Percentiles rank a stretch among this genome's conserved stretches.
Evolutionary conservation across 2,797 vertebrate genomes (phyloP).

Genomic region (Iguana delicatissima): DNA sequence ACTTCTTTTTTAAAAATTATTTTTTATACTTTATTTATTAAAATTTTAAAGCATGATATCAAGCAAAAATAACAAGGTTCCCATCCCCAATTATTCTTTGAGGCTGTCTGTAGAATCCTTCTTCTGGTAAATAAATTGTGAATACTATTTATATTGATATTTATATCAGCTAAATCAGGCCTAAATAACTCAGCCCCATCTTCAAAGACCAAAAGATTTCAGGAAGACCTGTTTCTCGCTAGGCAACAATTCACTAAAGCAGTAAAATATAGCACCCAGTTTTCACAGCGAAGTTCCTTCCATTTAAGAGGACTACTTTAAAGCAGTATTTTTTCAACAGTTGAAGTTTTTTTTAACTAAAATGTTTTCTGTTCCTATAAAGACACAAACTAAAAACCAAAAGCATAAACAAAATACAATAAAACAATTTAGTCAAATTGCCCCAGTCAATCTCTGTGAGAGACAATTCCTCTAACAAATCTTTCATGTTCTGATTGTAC

Average conservation of each 20-base stretch:
- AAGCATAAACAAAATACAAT: conserved; percentile 33
- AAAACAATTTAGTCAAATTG: conserved; percentile 34
- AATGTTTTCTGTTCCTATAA: not conserved
- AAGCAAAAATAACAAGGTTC: too few species aligned
- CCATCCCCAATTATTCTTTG: too few species aligned
- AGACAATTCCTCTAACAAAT: conserved; percentile 17
- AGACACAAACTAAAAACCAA: conserved; percentile 5
- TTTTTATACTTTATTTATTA: too few species aligned
- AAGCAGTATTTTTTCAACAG: not conserved
- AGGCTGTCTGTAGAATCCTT: conserved; percentile 13
- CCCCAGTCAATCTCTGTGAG: conserved; percentile 35
- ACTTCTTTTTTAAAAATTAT: too few species aligned
- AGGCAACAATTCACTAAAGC: not conserved
- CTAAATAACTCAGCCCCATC: not conserved
- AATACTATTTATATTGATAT: too few species aligned
- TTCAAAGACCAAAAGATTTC: not conserved
- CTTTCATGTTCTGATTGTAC: conserved; percentile 25
- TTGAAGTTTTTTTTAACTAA: not conserved
- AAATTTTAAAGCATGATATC: too few species aligned
- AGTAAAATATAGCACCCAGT: not conserved
- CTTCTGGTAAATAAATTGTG: not conserved
- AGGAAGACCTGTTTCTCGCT: not conserved
- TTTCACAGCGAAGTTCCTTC: not conserved
- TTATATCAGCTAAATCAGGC: not conserved
- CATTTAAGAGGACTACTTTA: conserved; percentile 7